Conservation (phyloP, 1,140 invertebrate species). For the Aphelinus atriplicis region DNA sequence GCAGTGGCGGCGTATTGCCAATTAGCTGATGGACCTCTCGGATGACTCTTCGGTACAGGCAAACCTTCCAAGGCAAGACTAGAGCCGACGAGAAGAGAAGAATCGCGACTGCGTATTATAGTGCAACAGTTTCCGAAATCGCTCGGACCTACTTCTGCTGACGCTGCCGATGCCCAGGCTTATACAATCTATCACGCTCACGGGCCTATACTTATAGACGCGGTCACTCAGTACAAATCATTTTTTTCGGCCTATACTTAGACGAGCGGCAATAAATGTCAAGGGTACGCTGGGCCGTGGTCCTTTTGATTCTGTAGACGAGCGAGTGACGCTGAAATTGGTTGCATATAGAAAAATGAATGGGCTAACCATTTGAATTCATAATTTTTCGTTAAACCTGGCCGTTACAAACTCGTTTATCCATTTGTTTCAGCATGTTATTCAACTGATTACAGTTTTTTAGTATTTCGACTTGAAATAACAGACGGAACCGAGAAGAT, state of each 20-base stretch:
- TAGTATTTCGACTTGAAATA: neutral
- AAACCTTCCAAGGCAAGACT: neutral
- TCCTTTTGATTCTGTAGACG: neutral
- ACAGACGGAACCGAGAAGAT: no score
- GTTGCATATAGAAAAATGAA: conserved; percentile 12
- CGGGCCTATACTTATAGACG: conserved; percentile 43
- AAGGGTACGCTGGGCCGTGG: conserved; percentile 1
- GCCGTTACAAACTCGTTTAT: neutral
- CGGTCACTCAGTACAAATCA: conserved; percentile 51
- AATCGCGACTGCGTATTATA: neutral
- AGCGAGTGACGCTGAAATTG: conserved; percentile 31
- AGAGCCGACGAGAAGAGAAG: conserved; percentile 4
- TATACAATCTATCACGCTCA: conserved; percentile 40
- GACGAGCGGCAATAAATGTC: conserved; percentile 43
- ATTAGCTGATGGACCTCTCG: conserved; percentile 30
- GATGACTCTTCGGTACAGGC: conserved; percentile 41
- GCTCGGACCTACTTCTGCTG: conserved; percentile 34
- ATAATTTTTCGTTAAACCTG: no score
- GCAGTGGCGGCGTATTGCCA: conserved; percentile 39
- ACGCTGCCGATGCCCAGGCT: neutral
- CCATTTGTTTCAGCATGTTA: neutral
- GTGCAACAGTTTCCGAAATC: conserved; percentile 35
- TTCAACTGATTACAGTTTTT: conserved; percentile 19
- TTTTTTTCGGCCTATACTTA: conserved; percentile 53
- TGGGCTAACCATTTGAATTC: no score